Percentiles rank a stretch among this genome's conserved stretches.
Evolutionary conservation across 2,797 vertebrate species (phyloP).

Genomic region (Danio albolineatus): DNA sequence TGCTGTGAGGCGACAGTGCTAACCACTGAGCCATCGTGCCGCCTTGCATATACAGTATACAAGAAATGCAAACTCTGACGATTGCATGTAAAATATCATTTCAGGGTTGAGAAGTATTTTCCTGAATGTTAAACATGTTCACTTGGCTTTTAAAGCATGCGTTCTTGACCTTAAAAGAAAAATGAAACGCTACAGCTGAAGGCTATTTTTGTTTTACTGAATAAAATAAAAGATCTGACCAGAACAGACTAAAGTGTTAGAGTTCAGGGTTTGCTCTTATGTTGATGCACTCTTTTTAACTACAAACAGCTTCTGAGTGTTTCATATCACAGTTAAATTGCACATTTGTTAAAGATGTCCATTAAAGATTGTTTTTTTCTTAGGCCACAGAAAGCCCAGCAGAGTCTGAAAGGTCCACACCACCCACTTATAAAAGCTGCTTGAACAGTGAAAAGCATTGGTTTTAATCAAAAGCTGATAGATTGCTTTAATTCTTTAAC

Average conservation of each 20-base stretch:
- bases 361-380: conserved; percentile 16
- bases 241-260: conserved; percentile 14
- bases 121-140: conserved; percentile 18
- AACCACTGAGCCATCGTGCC: too few relatives aligned
- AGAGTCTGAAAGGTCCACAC: conserved; percentile 3
- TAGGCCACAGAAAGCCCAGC: background rate
- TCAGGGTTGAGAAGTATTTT: background rate
- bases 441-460: conserved; percentile 4
- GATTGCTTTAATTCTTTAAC: conserved; percentile 17
- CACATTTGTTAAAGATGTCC: conserved; percentile 11
- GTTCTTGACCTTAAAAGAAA: conserved; percentile 47
- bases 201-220: conserved; percentile 34
- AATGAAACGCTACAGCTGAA: conserved; percentile 35
- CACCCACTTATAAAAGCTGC: conserved; percentile 7
- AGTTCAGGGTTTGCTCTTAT: conserved; percentile 39
- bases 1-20: too few relatives aligned
- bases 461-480: background rate
- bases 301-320: conserved; percentile 2
- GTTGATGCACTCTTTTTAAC: conserved; percentile 18
- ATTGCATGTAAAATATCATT: conserved; percentile 7
- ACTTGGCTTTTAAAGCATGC: conserved; percentile 43
- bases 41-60: too few relatives aligned
- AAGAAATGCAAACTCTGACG: background rate
- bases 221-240: conserved; percentile 7
- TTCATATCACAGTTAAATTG: background rate